Evolutionary conservation across 2,113 vertebrate species (phyloP).

Genomic region (Phalacrocorax carbo): DNA sequence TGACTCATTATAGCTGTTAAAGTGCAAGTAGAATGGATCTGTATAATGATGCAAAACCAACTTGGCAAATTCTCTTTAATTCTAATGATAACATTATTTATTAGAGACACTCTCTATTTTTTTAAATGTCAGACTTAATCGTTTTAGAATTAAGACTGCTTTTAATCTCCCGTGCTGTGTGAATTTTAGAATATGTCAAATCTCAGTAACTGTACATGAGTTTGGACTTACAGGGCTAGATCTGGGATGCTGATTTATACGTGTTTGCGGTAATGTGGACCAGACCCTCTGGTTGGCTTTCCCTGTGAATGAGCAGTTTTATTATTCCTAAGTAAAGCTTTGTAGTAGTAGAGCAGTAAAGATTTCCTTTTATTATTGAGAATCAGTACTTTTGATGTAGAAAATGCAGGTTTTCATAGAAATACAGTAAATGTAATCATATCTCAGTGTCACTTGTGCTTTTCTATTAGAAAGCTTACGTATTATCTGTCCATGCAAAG

Average conservation of each 20-base stretch:
- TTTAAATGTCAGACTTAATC: slow-evolving; percentile 30
- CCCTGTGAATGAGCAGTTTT: neutral
- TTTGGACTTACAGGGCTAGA: neutral
- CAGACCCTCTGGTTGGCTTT: neutral
- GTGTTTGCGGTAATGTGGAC: neutral
- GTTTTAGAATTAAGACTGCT: neutral
- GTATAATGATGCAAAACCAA: slow-evolving; percentile 55
- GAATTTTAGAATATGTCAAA: slow-evolving; percentile 11
- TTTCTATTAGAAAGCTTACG: neutral
- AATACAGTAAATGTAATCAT: neutral
- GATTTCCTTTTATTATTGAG: neutral
- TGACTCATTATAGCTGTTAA: slow-evolving; percentile 46
- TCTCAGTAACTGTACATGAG: neutral
- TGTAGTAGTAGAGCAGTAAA: neutral
- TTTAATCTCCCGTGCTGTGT: neutral
- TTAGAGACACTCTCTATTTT: slow-evolving; percentile 6
- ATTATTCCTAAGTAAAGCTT: neutral
- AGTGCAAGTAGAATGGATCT: slow-evolving; percentile 52
- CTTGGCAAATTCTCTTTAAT: slow-evolving; percentile 48
- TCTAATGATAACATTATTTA: slow-evolving; percentile 50
- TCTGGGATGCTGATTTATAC: neutral
- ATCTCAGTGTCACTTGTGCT: neutral
- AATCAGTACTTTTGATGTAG: neutral
- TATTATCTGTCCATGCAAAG: neutral
- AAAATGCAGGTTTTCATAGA: neutral